Percentiles rank a stretch among this genome's conserved stretches.
Evolutionary conservation across 2,113 vertebrate genomes (phyloP).

Genomic region (Mesoclemmys tuberculata): DNA sequence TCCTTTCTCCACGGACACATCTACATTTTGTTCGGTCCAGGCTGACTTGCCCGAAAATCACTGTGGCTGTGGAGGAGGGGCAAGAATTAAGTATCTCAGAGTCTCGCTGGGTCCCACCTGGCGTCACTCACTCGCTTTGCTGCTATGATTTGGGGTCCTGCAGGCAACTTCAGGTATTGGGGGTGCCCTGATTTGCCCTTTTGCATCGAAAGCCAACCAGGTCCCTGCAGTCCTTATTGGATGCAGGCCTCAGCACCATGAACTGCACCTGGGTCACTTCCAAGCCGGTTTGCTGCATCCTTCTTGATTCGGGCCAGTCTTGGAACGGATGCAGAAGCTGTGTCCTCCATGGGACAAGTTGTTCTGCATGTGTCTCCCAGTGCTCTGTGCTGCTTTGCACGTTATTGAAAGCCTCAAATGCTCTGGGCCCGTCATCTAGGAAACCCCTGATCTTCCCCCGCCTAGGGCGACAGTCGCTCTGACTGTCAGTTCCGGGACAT

Average conservation of each 20-base stretch:
- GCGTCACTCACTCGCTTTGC: too few species aligned
- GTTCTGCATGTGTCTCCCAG: background rate
- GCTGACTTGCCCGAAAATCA: background rate
- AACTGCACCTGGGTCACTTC: background rate
- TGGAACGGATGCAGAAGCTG: background rate
- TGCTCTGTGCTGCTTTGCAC: background rate
- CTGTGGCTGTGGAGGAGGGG: background rate
- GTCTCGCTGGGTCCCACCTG: background rate
- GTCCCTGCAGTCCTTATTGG: background rate
- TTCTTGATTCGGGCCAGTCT: background rate
- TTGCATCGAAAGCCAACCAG: background rate
- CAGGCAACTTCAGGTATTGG: background rate
- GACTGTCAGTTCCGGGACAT: too few species aligned
- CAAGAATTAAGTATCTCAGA: background rate
- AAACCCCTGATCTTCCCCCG: too few species aligned
- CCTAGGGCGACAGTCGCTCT: too few species aligned
- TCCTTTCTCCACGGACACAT: too few species aligned
- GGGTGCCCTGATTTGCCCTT: background rate
- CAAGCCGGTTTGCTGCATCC: background rate
- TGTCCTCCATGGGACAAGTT: background rate
- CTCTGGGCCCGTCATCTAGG: too few species aligned
- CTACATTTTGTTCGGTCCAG: background rate
- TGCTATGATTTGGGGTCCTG: fast-evolving
- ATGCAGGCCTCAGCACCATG: background rate
- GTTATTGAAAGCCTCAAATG: too few species aligned